Conservation (phyloP, 2,888 invertebrate species). For the Ichneumon xanthorius region DNA sequence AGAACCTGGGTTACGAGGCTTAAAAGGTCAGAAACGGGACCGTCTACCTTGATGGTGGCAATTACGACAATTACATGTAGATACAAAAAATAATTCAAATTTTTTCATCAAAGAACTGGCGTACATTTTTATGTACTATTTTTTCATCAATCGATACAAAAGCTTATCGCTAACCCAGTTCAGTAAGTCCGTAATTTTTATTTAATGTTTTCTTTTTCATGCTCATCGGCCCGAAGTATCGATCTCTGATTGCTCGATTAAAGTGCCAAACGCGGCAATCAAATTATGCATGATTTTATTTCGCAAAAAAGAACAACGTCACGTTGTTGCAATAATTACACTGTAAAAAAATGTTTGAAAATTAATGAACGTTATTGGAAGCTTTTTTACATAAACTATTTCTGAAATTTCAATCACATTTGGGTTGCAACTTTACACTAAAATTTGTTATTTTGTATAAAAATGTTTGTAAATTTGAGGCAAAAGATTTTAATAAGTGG, state of each 20-base stretch:
- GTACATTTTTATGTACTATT: not conserved
- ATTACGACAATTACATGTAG: constrained; percentile 1
- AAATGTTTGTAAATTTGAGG: too few relatives aligned
- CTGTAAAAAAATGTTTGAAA: too few relatives aligned
- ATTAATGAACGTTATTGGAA: too few relatives aligned
- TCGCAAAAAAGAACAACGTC: not conserved
- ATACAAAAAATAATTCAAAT: not conserved
- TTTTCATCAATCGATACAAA: constrained; percentile 34
- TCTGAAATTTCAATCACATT: too few relatives aligned
- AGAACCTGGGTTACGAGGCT: constrained; percentile 22
- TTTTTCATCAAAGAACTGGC: not conserved
- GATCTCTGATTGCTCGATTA: not conserved
- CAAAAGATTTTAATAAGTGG: too few relatives aligned
- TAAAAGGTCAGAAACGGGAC: constrained; percentile 26
- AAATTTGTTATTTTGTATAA: too few relatives aligned
- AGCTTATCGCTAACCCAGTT: constrained; percentile 39
- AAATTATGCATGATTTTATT: constrained; percentile 1
- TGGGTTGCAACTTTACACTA: too few relatives aligned
- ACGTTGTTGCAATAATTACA: not conserved
- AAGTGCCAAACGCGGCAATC: not conserved
- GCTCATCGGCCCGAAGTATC: constrained; percentile 65
- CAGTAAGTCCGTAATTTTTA: not conserved
- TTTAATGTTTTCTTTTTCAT: not conserved
- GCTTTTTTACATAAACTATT: too few relatives aligned
- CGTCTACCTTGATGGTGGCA: not conserved